Base-by-base conservation (phyloP, 2,113 vertebrate species). In the Stegostoma tigrinum region DNA sequence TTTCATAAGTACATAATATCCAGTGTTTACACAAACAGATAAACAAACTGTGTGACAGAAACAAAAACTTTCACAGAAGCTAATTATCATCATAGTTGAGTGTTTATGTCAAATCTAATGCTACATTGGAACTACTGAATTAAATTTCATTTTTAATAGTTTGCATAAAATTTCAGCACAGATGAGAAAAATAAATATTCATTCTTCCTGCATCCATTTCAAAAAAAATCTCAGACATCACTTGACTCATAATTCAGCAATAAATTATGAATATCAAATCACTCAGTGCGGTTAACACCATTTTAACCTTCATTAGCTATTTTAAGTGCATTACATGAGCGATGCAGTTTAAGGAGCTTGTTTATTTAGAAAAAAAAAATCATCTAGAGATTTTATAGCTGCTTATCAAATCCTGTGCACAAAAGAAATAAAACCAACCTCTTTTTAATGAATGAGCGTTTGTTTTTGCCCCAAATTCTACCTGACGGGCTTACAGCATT, bases 161-260 rank as follows among this genome's bases (percentile, higher is more conserved):
- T 80, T 34, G n/a, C n/a, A 80, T n/a, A 80, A 80, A 80, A 80
- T 80, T 80, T 78, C 75, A 80, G 75, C 75, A 42, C n/a, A 83
- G 78, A 83, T 83, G 75, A 12, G 34, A n/a, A 80, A 78, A 34
- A 78, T 30, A 72, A 6, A 70, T 24, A 70, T 23, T 70, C 67
- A 70, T 70, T 23, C 67, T 24, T 70, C 24, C 3, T 24, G 21
- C 24, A 24, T 24, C 23, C 68, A 70, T 70, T 24, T 78, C 0
- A 78, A 78, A 78, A 78, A n/a, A 78, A 78, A n/a, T 78, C 34
- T 80, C 30, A 12, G 12, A 2, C 10, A 0, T 83, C 38, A 83
- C 19, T 83, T 42, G n/a, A 38, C n/a, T 83, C 78, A 38, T 14
- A 83, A 78, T 78, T 78, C 75, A 78, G 34, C 75, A 72, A 27